Evolutionary conservation across 1,140 invertebrate species (phyloP), one percentile per base, ranked within the genome.

Genomic region (Drosophila hydei): DNA sequence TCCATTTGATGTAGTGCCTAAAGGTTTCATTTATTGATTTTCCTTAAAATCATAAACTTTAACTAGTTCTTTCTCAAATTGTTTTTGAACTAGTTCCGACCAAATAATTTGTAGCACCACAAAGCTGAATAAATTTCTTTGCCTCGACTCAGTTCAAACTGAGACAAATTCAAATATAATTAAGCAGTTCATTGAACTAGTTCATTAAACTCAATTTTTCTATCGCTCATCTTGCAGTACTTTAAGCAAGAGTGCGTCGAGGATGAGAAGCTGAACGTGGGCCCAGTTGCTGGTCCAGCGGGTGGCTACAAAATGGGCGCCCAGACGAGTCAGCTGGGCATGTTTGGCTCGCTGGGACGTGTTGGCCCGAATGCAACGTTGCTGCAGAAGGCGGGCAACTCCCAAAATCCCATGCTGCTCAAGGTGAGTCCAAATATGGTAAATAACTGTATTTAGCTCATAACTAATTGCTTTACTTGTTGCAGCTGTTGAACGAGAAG

Each of bases 401-500:
- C 87, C 5, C 83, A 89, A 56, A 91, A 91, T 85, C 95, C 96
- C 64, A 95, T 96, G 95, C 92, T 97, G 59, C 92, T 96, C 48
- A 94, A 95, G 94, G 95, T 96, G 92, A 92, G 90, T 60, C 3
- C 0, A n/a, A 43, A 3, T 60, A 0, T 12, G 5, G 2, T 3
- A 18, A 1, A 2, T n/a, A 8, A 19, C 0, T 7, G 5, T 30
- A 33, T 33, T 40, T 8, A 42, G 1, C 4, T 40, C n/a, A 40
- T 16, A 7, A 11, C 42, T 18, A 38, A 40, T 5, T n/a, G 4
- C 4, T 7, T 40, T 4, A 2, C 12, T 14, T 2, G 6, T 75
- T 93, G 92, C 91, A 97, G 96, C 94, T 98, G 85, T 92, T 98
- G 23, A 97, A 97, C 87, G 96, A 96, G 60, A 96, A 95, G 91